Percentiles rank a stretch among this genome's conserved stretches.
phyloP scores from a whole-genome alignment of 2,888 invertebrate genomes.

The Phyllotreta cruciferae region DNA sequence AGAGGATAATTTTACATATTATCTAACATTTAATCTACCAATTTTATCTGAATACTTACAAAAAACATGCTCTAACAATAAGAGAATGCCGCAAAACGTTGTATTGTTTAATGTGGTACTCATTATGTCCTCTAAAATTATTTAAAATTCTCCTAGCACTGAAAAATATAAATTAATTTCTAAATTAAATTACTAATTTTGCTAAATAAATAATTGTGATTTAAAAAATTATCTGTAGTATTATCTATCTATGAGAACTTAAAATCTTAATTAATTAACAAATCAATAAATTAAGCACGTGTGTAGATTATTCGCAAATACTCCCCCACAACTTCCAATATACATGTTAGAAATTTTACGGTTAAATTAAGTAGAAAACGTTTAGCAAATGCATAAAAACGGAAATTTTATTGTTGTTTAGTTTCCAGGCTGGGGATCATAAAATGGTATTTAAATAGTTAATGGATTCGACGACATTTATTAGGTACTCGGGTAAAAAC shows the following conservation, averaged over 20 bases:
- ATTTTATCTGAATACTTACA: constrained; percentile 46
- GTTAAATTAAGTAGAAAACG: constrained; percentile 5
- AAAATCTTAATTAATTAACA: too few relatives aligned
- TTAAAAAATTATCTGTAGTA: too few relatives aligned
- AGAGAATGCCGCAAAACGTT: constrained; percentile 53
- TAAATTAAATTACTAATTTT: neutral
- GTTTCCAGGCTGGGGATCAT: constrained; percentile 5
- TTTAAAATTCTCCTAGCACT: constrained; percentile 52
- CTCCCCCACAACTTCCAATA: too few relatives aligned
- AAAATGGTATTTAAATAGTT: constrained; percentile 7
- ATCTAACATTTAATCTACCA: constrained; percentile 7
- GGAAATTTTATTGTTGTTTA: constrained; percentile 2
- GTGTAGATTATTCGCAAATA: neutral
- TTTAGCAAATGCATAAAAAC: constrained; percentile 11
- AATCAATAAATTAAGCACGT: neutral
- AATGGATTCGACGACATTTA: constrained; percentile 14
- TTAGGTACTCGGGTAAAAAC: neutral
- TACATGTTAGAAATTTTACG: too few relatives aligned
- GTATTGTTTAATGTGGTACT: constrained; percentile 51
- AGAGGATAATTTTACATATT: constrained; percentile 19
- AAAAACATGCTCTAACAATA: constrained; percentile 44
- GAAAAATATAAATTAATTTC: neutral
- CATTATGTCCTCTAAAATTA: constrained; percentile 39
- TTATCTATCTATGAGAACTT: too few relatives aligned
- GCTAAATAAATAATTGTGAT: too few relatives aligned